Base-by-base conservation (phyloP, 2,113 vertebrate genomes). In the Siniperca chuatsi region DNA sequence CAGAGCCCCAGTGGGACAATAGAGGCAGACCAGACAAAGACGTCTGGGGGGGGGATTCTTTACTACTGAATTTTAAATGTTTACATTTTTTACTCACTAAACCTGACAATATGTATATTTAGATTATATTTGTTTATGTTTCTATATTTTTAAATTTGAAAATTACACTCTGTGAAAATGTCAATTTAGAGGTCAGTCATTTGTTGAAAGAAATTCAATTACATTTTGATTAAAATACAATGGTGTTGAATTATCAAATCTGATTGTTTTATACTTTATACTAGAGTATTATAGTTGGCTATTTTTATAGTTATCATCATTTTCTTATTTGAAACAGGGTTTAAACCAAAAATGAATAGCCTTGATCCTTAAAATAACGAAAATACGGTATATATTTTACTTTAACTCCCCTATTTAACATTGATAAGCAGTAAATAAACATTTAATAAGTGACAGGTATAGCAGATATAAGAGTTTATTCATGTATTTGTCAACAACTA, bases 1-100 rank as follows among this genome's bases (percentile, higher is more conserved):
- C 94, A 94, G 84, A 87, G 79, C 72, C 82, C 74, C 82, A 44
- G 40, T 4, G 76, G 85, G 86, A 94, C 87, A 92, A 95, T 81
- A 72, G 83, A 89, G 48, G 25, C 80, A 46, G 78, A 50, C 52
- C 46, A 86, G 68, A 91, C 84, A 87, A 83, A 88, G 83, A 71
- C 21, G 90, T 84, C 85, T 84, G 83, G 61, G n/a, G 15, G 65
- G 64, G 20, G 71, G 25, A 52, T 61, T 65, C 76, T 78, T 81
- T 62, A 79, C 85, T 23, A 73, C 84, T 69, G 68, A 64, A 83
- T 79, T 46, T 82, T 79, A 84, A 72, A 75, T 72, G 68, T 80
- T 78, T 78, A 83, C 62, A 58, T 68, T 66, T 71, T 85, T 79
- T 73, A 80, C 75, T 74, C 57, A 70, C 58, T 25, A 11, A 76